Conservation (phyloP, 1,140 invertebrate species). For the Colletes gigas region DNA sequence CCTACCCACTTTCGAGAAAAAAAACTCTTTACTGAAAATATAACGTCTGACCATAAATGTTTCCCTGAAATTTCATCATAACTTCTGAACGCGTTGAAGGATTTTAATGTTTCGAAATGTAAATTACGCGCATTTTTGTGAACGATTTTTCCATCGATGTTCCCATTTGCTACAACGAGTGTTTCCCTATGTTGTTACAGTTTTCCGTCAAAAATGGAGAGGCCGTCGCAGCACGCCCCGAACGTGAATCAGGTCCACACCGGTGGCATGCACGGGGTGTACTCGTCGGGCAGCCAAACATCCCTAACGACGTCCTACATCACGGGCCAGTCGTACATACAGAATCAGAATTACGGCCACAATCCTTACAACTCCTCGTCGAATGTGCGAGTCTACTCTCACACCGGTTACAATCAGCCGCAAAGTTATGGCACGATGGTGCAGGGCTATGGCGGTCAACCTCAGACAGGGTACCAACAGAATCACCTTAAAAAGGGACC, state of each 20-base stretch:
- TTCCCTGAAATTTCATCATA: no score
- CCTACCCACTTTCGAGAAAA: no score
- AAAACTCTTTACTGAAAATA: no score
- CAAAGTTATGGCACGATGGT: conserved; percentile 76
- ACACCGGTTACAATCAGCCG: conserved; percentile 78
- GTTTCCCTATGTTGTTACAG: conserved; percentile 69
- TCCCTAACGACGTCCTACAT: conserved; percentile 78
- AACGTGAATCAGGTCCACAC: conserved; percentile 72
- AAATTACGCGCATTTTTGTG: no score
- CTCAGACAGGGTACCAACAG: conserved; percentile 80
- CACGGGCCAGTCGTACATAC: conserved; percentile 81
- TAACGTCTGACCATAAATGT: no score
- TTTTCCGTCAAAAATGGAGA: conserved; percentile 83
- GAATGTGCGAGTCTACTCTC: conserved; percentile 76
- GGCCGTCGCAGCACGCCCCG: conserved; percentile 72
- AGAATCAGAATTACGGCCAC: conserved; percentile 81
- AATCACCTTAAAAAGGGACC: conserved; percentile 85
- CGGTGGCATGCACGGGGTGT: conserved; percentile 73
- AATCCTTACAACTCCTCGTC: conserved; percentile 70
- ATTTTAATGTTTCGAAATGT: no score
- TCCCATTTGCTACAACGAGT: not conserved
- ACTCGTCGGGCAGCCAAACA: conserved; percentile 76
- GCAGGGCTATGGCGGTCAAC: conserved; percentile 76
- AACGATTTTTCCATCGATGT: no score
- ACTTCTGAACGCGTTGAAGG: no score